phyloP scores from a whole-genome alignment of 2,797 vertebrate species.

The Scolopax bukidnonensis region DNA sequence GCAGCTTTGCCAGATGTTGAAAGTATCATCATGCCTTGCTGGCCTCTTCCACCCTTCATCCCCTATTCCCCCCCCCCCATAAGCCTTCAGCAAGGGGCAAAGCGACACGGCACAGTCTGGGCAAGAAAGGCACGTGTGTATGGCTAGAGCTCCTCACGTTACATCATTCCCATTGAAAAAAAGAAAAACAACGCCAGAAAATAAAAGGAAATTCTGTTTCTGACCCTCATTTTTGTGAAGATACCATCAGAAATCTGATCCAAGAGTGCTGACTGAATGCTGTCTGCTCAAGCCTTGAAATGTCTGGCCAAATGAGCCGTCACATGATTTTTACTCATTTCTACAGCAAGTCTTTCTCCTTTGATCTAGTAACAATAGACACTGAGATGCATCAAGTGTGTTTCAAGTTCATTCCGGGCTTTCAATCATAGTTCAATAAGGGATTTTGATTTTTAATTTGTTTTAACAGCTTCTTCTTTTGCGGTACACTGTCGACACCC shows the following conservation, averaged over 20 bases:
- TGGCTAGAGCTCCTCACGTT: neutral
- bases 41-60: neutral
- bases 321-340: constrained; percentile 32
- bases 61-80: neutral
- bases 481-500: neutral
- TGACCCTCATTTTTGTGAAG: constrained; percentile 30
- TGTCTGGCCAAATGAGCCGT: neutral
- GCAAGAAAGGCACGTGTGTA: neutral
- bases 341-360: constrained; percentile 23
- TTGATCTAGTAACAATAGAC: constrained; percentile 55
- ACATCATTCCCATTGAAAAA: neutral
- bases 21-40: neutral
- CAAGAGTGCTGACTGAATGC: constrained; percentile 21
- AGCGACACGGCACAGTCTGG: fast-evolving
- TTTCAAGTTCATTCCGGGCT: neutral
- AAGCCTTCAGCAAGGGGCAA: neutral
- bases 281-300: constrained; percentile 43
- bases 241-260: constrained; percentile 60
- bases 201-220: constrained; percentile 36
- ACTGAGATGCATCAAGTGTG: neutral
- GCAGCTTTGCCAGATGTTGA: neutral
- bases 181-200: neutral
- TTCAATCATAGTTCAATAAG: neutral
- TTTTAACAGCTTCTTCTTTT: neutral
- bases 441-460: constrained; percentile 8